Evolutionary conservation across 2,113 vertebrate species (phyloP).

Genomic region (Gadus macrocephalus): DNA sequence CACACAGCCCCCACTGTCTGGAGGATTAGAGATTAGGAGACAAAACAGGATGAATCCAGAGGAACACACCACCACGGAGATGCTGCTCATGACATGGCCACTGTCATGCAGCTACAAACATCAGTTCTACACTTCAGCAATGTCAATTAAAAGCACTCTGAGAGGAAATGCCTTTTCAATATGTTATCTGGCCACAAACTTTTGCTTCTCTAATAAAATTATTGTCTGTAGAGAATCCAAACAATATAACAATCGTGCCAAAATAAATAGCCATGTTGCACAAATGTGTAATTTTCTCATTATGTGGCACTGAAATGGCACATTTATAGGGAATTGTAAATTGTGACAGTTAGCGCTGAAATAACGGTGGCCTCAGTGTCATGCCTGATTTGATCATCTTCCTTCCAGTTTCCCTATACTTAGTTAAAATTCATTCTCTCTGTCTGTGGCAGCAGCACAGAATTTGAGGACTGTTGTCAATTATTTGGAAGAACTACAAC

Average conservation of each 20-base stretch:
- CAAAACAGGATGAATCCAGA: neutral
- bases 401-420: neutral
- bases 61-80: neutral
- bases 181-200: too few relatives aligned
- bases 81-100: neutral
- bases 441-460: neutral
- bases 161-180: too few relatives aligned
- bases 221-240: too few relatives aligned
- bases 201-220: too few relatives aligned
- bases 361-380: neutral
- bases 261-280: too few relatives aligned
- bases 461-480: neutral
- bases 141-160: too few relatives aligned
- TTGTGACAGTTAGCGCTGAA: neutral
- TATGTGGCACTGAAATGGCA: too few relatives aligned
- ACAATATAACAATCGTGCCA: too few relatives aligned
- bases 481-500: neutral
- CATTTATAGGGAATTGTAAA: too few relatives aligned
- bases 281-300: too few relatives aligned
- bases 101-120: neutral
- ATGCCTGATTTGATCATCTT: neutral
- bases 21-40: neutral
- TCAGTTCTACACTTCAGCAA: neutral
- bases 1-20: neutral
- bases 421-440: neutral